A percentile compares a stretch with the other conserved stretches of the same genome.
These are phyloP conservation scores for Amphipyra berbera DNA, from an alignment of 2,888 invertebrate species.

Conservation along the genomic window DNA sequence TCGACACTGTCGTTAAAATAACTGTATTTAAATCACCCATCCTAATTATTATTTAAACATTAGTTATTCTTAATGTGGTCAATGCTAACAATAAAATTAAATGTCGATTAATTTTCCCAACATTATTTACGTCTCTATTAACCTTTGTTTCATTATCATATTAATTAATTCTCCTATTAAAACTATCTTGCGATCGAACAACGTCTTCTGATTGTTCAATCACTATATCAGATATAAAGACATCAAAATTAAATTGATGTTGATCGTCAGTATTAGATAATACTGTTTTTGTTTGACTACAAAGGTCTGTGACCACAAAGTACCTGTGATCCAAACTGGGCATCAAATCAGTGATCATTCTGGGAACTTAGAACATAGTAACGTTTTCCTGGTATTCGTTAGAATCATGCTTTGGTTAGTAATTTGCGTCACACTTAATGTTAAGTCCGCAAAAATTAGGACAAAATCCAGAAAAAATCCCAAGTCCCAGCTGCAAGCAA, in stretches of 20 bases:
- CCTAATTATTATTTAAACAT: constrained; percentile 32
- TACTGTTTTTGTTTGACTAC: constrained; percentile 9
- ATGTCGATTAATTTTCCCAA: constrained; percentile 22
- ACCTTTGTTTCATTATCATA: constrained; percentile 23
- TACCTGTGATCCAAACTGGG: constrained; percentile 3
- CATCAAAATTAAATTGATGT: constrained; percentile 34
- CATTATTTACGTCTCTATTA: constrained; percentile 21
- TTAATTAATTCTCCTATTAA: constrained; percentile 31
- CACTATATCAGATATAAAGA: constrained; percentile 37
- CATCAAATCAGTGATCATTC: constrained; percentile 10
- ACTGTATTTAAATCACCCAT: constrained; percentile 27
- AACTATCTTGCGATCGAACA: constrained; percentile 38
- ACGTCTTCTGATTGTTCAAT: constrained; percentile 29
- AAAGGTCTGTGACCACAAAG: constrained; percentile 12
- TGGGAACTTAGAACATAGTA: constrained; percentile 3
- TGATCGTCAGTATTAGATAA: constrained; percentile 35
- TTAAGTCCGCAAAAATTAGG: constrained; percentile 23
- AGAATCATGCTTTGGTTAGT: constrained; percentile 10
- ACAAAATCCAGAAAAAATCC: constrained; percentile 17
- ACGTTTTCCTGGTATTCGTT: constrained; percentile 21
- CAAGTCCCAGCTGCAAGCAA: constrained; percentile 23
- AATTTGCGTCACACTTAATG: constrained; percentile 37
- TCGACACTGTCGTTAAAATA: constrained; percentile 10
- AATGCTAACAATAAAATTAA: constrained; percentile 21
- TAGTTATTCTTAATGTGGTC: constrained; percentile 37